phyloP scores from a whole-genome alignment of 2,888 invertebrate genomes.

The Sympetrum striolatum region DNA sequence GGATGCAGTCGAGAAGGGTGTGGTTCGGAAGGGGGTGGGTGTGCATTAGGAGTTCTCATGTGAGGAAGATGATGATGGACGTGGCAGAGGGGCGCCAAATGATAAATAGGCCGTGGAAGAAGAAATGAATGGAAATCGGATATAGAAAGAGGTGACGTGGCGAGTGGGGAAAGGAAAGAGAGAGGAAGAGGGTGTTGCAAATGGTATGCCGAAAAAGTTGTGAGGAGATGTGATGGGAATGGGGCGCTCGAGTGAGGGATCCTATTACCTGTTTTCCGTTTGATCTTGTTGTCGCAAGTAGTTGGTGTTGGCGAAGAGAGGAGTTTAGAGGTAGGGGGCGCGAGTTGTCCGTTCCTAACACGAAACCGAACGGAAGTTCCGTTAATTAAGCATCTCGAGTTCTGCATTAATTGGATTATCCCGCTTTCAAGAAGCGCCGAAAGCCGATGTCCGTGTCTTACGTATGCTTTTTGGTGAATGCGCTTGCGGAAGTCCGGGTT shows the following conservation, averaged over 20 bases:
- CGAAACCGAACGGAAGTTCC: neutral
- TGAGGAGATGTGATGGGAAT: neutral
- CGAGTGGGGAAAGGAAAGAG: neutral
- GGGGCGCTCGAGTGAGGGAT: neutral
- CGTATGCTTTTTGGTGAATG: neutral
- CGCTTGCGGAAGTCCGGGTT: neutral
- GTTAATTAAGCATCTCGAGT: neutral
- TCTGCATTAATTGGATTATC: neutral
- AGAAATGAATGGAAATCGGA: constrained; percentile 1
- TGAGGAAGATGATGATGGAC: constrained; percentile 9
- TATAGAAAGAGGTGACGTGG: neutral
- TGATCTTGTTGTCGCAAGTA: neutral
- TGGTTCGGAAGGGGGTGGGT: neutral
- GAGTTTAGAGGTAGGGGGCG: neutral
- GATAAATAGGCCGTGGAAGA: neutral
- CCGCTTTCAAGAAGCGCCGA: neutral
- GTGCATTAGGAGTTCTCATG: neutral
- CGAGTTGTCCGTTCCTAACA: neutral
- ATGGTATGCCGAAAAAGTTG: too few relatives aligned
- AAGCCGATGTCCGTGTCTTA: neutral
- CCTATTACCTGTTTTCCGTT: neutral
- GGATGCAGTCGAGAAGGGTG: neutral
- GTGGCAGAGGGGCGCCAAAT: neutral
- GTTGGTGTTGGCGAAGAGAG: neutral
- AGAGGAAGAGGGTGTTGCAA: neutral